A percentile compares a stretch with the other conserved stretches of the same genome.
These are phyloP conservation scores for Hyphantria cunea DNA, from an alignment of 1,140 invertebrate genomes.

Conservation along the genomic window DNA sequence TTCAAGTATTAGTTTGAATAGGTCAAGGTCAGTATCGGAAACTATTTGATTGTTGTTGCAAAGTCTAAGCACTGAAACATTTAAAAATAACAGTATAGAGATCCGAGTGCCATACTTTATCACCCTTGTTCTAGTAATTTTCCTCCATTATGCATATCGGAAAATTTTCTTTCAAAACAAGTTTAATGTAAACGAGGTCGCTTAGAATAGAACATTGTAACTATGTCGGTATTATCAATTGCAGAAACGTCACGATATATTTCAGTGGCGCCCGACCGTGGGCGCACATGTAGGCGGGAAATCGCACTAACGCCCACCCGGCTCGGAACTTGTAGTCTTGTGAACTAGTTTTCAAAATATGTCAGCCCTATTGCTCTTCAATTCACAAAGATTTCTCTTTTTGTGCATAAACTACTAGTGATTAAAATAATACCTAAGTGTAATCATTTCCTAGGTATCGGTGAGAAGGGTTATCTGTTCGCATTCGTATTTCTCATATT, in stretches of 20 bases:
- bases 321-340: background rate
- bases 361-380: slow-evolving; percentile 5
- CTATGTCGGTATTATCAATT: slow-evolving; percentile 26
- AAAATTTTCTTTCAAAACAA: slow-evolving; percentile 23
- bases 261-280: slow-evolving; percentile 29
- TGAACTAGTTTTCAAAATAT: slow-evolving; percentile 2
- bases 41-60: no score
- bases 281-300: slow-evolving; percentile 34
- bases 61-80: no score
- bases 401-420: no score
- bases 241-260: slow-evolving; percentile 30
- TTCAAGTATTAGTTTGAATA: no score
- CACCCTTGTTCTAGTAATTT: background rate
- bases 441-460: no score
- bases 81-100: no score
- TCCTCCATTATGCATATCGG: background rate
- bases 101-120: no score
- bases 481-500: no score
- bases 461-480: no score
- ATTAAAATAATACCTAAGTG: no score
- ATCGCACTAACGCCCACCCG: slow-evolving; percentile 31
- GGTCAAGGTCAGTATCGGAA: no score
- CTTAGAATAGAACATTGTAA: slow-evolving; percentile 19
- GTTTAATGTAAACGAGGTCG: slow-evolving; percentile 15
- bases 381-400: no score